These are phyloP conservation scores for Agraylea sexmaculata DNA, from an alignment of 1,140 invertebrate genomes.

Conservation along the genomic window DNA sequence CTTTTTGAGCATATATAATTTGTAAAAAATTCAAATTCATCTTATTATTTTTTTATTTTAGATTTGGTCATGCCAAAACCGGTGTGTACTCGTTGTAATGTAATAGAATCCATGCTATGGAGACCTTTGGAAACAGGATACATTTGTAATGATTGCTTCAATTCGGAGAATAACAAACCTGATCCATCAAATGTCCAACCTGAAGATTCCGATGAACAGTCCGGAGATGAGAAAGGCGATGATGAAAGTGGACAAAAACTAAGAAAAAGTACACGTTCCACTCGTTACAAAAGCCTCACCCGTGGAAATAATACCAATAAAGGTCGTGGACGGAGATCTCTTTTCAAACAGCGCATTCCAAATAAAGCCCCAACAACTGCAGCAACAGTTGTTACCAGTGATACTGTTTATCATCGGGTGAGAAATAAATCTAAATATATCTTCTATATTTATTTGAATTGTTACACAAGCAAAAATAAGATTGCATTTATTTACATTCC, in stretches of 20 bases:
- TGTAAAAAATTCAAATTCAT: too few species aligned
- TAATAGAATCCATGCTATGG: slow-evolving; percentile 35
- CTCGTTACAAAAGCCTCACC: slow-evolving; percentile 33
- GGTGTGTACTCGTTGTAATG: slow-evolving; percentile 33
- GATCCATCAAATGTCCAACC: slow-evolving; percentile 23
- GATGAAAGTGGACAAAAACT: slow-evolving; percentile 30
- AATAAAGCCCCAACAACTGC: slow-evolving; percentile 69
- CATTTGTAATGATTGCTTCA: slow-evolving; percentile 38
- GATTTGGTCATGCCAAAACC: slow-evolving; percentile 36
- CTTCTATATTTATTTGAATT: neutral
- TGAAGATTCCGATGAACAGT: slow-evolving; percentile 27
- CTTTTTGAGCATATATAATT: too few species aligned
- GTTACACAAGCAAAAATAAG: neutral
- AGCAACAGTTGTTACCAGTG: slow-evolving; percentile 66
- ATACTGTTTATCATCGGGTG: slow-evolving; percentile 74
- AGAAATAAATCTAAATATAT: slow-evolving; percentile 6
- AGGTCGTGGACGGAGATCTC: slow-evolving; percentile 59
- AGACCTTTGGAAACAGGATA: slow-evolving; percentile 34
- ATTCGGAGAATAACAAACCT: slow-evolving; percentile 26
- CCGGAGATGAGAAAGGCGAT: slow-evolving; percentile 26
- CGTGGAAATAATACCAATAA: slow-evolving; percentile 36
- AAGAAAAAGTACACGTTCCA: slow-evolving; percentile 34
- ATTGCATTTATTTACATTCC: neutral
- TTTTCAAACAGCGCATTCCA: slow-evolving; percentile 73
- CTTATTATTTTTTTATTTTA: too few species aligned